Evolutionary conservation across 2,888 invertebrate genomes (phyloP).

Genomic region (Podotricha telesiphe): DNA sequence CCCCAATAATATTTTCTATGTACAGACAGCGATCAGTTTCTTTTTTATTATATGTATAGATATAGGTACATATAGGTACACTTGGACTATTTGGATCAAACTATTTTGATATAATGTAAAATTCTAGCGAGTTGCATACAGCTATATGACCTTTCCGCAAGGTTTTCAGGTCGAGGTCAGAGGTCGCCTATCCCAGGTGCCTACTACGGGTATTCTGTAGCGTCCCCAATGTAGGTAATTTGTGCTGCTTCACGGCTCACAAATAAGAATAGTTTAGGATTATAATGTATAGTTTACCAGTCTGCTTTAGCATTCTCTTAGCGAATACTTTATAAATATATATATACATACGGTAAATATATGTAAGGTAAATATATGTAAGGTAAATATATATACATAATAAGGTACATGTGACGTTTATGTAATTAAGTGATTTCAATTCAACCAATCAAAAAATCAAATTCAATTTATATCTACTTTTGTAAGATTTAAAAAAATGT

Average conservation of each 20-base stretch:
- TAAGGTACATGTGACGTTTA: no score
- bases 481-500: no score
- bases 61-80: no score
- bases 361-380: no score
- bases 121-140: conserved; percentile 31
- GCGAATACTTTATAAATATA: not conserved
- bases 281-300: conserved; percentile 23
- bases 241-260: conserved; percentile 27
- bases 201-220: conserved; percentile 34
- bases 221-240: conserved; percentile 39
- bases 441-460: no score
- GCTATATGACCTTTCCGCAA: conserved; percentile 58
- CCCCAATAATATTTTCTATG: no score
- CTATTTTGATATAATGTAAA: conserved; percentile 24
- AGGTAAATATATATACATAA: no score
- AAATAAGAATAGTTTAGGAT: conserved; percentile 20
- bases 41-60: no score
- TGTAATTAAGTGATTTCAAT: not conserved
- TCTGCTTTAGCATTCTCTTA: not conserved
- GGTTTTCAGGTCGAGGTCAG: conserved; percentile 52
- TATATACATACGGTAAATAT: no score
- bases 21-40: no score
- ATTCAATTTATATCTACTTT: no score
- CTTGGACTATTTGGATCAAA: conserved; percentile 24
- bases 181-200: conserved; percentile 40